Evolutionary conservation across 2,888 invertebrate genomes (phyloP).

Genomic region (Melanophora roralis): DNA sequence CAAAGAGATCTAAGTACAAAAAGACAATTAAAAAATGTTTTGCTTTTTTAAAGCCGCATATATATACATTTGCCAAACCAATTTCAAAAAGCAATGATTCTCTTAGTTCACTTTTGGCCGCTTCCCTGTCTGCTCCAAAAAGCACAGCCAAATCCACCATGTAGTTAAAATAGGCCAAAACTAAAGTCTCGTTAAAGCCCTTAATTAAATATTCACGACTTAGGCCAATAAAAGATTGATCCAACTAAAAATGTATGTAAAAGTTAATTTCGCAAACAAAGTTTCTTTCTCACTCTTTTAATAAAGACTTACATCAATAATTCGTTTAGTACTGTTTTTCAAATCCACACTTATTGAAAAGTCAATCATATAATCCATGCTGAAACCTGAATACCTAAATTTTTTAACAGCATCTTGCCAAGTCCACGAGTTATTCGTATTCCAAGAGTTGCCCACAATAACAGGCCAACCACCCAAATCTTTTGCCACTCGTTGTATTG

Average conservation of each 20-base stretch:
- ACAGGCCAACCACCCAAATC: slow-evolving; percentile 96
- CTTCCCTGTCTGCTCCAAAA: slow-evolving; percentile 86
- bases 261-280: too few species aligned
- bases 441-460: slow-evolving; percentile 87
- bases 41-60: too few species aligned
- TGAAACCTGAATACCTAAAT: slow-evolving; percentile 88
- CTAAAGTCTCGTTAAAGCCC: slow-evolving; percentile 88
- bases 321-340: slow-evolving; percentile 89
- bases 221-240: slow-evolving; percentile 90
- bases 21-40: background rate
- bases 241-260: slow-evolving; percentile 80
- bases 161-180: slow-evolving; percentile 90
- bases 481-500: slow-evolving; percentile 84
- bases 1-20: slow-evolving; percentile 83
- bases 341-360: slow-evolving; percentile 93
- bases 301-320: slow-evolving; percentile 89
- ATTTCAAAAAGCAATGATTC: slow-evolving; percentile 93
- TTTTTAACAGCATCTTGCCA: slow-evolving; percentile 91
- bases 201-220: slow-evolving; percentile 91
- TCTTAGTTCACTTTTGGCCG: slow-evolving; percentile 84
- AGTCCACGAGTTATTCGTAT: slow-evolving; percentile 81
- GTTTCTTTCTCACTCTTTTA: too few species aligned
- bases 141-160: slow-evolving; percentile 92
- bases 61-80: slow-evolving; percentile 92
- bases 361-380: slow-evolving; percentile 92